Evolutionary conservation across 2,113 vertebrate genomes (phyloP).

Genomic region (Tupaia tana): DNA sequence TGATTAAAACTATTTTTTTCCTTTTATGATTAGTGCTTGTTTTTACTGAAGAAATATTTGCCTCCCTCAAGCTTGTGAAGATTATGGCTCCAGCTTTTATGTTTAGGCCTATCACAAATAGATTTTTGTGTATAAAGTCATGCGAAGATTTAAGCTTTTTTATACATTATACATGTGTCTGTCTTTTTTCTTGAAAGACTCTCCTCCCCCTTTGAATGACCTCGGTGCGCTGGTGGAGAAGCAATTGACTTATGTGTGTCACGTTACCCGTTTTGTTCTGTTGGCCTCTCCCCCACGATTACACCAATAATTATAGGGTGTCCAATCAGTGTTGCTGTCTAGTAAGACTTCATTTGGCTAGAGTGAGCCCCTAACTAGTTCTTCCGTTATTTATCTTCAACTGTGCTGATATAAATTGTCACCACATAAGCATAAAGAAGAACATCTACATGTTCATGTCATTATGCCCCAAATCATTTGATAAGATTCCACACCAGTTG

Average conservation of each 20-base stretch:
- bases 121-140: no score
- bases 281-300: background rate
- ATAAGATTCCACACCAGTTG: background rate
- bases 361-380: background rate
- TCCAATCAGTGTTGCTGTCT: background rate
- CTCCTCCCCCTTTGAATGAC: no score
- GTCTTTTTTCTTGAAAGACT: no score
- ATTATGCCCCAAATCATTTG: no score
- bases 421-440: background rate
- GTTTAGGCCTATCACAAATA: background rate
- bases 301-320: no score
- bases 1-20: background rate
- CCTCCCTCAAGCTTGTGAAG: no score
- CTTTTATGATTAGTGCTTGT: background rate
- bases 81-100: background rate
- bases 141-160: background rate
- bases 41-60: background rate
- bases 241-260: background rate
- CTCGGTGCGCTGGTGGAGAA: no score
- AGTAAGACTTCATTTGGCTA: background rate
- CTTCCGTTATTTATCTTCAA: background rate
- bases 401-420: background rate
- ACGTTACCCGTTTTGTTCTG: background rate
- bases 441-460: background rate
- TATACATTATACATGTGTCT: background rate